Evolutionary conservation across 1,140 invertebrate genomes (phyloP).

Genomic region (Tetragnatha versicolor): DNA sequence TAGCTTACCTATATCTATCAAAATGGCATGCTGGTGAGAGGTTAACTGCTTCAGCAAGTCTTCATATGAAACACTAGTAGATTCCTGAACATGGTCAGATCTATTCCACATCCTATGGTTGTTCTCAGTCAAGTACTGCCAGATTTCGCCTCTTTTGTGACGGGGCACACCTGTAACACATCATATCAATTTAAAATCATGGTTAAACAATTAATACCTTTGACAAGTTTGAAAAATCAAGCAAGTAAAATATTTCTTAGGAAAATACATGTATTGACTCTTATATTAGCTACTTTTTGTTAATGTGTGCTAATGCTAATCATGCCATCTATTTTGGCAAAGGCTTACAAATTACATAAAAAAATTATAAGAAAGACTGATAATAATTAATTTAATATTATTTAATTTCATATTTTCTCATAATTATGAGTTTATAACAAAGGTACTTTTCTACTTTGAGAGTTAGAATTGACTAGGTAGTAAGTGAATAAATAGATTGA

Average conservation of each 20-base stretch:
- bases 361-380: too few species aligned
- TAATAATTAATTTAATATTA: too few species aligned
- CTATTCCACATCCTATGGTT: constrained; percentile 67
- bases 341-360: too few species aligned
- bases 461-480: too few species aligned
- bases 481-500: too few species aligned
- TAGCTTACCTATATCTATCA: constrained; percentile 82
- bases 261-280: constrained; percentile 14
- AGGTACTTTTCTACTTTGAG: too few species aligned
- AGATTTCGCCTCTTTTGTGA: constrained; percentile 85
- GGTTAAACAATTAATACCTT: background rate
- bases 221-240: background rate
- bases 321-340: too few species aligned
- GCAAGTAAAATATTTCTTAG: background rate
- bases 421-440: too few species aligned
- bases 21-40: constrained; percentile 92
- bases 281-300: too few species aligned
- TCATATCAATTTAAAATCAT: too few species aligned
- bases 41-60: constrained; percentile 85
- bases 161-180: constrained; percentile 78
- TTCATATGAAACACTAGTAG: constrained; percentile 74
- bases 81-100: constrained; percentile 50
- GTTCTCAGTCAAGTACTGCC: constrained; percentile 87
- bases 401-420: too few species aligned
- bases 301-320: too few species aligned